Evolutionary conservation across 2,113 vertebrate genomes (phyloP).

Genomic region (Caretta caretta): DNA sequence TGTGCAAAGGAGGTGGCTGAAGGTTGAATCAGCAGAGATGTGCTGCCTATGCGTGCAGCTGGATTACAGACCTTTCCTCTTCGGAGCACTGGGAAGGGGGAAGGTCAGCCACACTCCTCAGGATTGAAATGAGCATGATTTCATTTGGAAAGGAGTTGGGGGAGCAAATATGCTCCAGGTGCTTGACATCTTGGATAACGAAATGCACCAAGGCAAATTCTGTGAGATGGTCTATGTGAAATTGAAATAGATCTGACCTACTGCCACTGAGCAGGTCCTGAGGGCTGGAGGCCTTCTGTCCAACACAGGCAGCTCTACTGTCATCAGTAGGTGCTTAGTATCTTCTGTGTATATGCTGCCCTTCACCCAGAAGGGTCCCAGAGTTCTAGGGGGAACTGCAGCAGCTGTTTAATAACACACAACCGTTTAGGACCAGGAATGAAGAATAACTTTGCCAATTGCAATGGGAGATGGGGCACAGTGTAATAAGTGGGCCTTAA

Average conservation of each 20-base stretch:
- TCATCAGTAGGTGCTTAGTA: rapidly evolving
- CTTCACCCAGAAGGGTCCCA: not conserved
- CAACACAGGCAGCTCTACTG: rapidly evolving
- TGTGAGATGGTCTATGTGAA: not conserved
- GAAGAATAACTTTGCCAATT: not conserved
- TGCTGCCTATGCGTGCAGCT: not conserved
- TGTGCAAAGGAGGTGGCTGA: not conserved
- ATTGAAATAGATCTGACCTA: not conserved
- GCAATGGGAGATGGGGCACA: not conserved
- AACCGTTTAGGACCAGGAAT: not conserved
- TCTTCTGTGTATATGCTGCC: not conserved
- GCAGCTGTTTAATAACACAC: not conserved
- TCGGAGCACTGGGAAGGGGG: not conserved
- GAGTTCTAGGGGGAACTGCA: rapidly evolving
- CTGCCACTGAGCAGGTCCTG: not conserved
- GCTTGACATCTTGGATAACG: not conserved
- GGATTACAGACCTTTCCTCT: not conserved
- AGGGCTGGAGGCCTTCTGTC: not conserved
- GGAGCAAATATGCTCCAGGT: not conserved
- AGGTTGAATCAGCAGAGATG: not conserved
- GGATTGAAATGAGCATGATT: not conserved
- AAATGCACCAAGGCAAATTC: not conserved
- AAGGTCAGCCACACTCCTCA: not conserved
- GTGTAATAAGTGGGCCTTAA: not conserved
- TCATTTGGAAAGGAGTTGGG: not conserved